These are phyloP conservation scores for Astyanax mexicanus DNA, from an alignment of 2,797 vertebrate genomes.

Conservation along the genomic window DNA sequence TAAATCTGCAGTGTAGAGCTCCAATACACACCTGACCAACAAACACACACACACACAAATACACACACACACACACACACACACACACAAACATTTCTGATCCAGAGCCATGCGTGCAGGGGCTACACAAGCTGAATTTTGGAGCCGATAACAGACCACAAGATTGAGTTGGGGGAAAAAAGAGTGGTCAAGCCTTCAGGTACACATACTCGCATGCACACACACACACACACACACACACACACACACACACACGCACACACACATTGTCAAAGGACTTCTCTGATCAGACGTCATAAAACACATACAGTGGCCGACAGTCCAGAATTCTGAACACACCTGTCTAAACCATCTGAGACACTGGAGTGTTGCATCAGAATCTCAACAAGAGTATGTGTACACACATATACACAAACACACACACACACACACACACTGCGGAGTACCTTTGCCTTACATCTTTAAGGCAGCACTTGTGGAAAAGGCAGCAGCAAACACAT, in stretches of 20 bases:
- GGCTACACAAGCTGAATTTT: too few relatives aligned
- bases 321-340: slow-evolving; percentile 25
- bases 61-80: neutral
- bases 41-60: neutral
- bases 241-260: slow-evolving; percentile 15
- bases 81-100: too few relatives aligned
- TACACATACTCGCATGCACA: slow-evolving; percentile 10
- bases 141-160: neutral
- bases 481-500: slow-evolving; percentile 45
- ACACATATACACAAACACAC: slow-evolving; percentile 23
- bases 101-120: too few relatives aligned
- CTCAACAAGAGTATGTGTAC: slow-evolving; percentile 8
- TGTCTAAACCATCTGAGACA: slow-evolving; percentile 36
- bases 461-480: slow-evolving; percentile 35
- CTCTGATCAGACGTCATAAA: slow-evolving; percentile 33
- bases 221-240: slow-evolving; percentile 10
- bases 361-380: slow-evolving; percentile 42
- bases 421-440: slow-evolving; percentile 25
- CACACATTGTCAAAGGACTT: slow-evolving; percentile 15
- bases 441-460: slow-evolving; percentile 47
- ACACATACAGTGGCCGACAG: slow-evolving; percentile 21
- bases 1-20: too few relatives aligned
- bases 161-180: too few relatives aligned
- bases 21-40: too few relatives aligned
- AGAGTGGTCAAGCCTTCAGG: neutral